These are phyloP conservation scores for Nannoperca australis DNA, from an alignment of 2,797 vertebrate species.

Conservation along the genomic window DNA sequence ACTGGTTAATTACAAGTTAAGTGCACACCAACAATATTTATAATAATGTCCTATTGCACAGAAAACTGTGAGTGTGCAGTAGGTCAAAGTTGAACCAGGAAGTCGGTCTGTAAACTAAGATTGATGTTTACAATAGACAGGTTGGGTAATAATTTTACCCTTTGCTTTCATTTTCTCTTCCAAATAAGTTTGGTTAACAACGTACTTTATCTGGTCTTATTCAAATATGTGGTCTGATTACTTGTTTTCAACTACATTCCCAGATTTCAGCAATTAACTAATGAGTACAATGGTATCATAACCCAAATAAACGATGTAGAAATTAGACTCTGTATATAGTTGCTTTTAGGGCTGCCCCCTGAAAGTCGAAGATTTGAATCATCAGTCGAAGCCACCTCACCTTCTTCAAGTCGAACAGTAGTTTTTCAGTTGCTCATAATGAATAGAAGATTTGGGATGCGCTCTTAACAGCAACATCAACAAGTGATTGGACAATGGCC, in stretches of 20 bases:
- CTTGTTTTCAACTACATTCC: neutral
- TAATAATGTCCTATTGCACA: neutral
- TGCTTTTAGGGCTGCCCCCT: neutral
- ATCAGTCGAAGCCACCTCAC: too few species aligned
- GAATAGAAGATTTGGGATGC: neutral
- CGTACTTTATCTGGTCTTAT: too few species aligned
- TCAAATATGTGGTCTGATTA: neutral
- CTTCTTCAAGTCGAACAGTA: too few species aligned
- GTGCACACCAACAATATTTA: neutral
- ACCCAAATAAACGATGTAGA: neutral
- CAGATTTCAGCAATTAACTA: neutral
- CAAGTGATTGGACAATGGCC: conserved; percentile 19
- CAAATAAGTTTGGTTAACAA: neutral
- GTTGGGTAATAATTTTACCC: neutral
- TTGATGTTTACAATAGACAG: neutral
- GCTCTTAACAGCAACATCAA: conserved; percentile 3
- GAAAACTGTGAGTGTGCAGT: neutral
- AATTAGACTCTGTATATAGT: neutral
- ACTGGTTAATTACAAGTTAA: neutral
- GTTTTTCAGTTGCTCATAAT: neutral
- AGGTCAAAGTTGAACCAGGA: neutral
- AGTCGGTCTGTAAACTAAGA: neutral
- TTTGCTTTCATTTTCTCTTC: neutral
- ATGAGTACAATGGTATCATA: neutral
- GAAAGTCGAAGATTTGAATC: too few species aligned